These are phyloP conservation scores for Psylliodes chrysocephalus DNA, from an alignment of 2,888 invertebrate species.

Conservation along the genomic window DNA sequence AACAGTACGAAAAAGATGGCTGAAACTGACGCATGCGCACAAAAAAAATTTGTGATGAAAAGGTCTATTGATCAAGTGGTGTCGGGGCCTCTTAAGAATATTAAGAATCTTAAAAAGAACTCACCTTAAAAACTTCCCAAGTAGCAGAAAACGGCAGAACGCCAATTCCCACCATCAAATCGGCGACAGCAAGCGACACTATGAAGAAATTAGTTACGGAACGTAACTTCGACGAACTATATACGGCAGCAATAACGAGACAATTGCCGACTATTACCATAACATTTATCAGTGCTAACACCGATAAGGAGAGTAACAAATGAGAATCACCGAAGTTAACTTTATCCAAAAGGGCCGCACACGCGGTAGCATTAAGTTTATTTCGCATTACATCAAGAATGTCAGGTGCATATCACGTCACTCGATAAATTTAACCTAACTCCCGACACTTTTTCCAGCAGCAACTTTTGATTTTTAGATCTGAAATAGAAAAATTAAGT, in stretches of 20 bases:
- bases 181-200: constrained; percentile 95
- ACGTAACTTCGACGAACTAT: constrained; percentile 89
- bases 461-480: not conserved
- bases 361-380: constrained; percentile 83
- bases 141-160: constrained; percentile 96
- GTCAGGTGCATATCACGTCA: not conserved
- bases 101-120: too few species aligned
- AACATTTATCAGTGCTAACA: constrained; percentile 85
- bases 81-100: too few species aligned
- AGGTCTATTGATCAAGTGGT: too few species aligned
- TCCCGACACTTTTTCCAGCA: not conserved
- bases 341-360: constrained; percentile 81
- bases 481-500: not conserved
- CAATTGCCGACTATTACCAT: constrained; percentile 92
- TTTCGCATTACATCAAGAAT: constrained; percentile 69
- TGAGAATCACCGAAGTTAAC: constrained; percentile 85
- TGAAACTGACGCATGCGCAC: too few species aligned
- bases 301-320: constrained; percentile 79
- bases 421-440: not conserved
- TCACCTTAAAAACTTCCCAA: constrained; percentile 90
- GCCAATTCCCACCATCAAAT: constrained; percentile 93
- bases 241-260: constrained; percentile 92
- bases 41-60: too few species aligned
- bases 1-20: too few species aligned
- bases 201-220: constrained; percentile 98